Evolutionary conservation across 1,140 invertebrate genomes (phyloP).

Genomic region (Brachystomella parvula): DNA sequence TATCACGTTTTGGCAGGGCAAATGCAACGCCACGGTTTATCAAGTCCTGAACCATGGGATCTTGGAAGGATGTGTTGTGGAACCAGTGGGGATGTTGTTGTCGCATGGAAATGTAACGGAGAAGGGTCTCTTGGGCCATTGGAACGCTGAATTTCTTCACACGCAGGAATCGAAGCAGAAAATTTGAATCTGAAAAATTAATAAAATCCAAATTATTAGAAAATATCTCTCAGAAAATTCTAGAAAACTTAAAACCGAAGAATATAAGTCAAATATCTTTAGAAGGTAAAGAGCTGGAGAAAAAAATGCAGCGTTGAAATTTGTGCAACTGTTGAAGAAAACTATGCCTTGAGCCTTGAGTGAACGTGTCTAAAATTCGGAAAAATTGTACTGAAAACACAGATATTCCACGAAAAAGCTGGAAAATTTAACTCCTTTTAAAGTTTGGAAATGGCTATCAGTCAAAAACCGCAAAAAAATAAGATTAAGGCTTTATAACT

Average conservation of each 20-base stretch:
- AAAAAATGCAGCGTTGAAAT: no score
- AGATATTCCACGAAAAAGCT: no score
- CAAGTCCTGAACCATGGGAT: slow-evolving; percentile 61
- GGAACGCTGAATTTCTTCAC: slow-evolving; percentile 74
- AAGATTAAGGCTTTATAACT: no score
- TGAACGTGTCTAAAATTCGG: no score
- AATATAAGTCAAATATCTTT: no score
- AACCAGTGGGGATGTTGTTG: slow-evolving; percentile 53
- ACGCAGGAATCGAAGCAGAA: slow-evolving; percentile 68
- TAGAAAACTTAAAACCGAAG: no score
- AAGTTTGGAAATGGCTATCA: no score
- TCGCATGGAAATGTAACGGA: slow-evolving; percentile 70
- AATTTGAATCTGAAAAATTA: slow-evolving; percentile 57
- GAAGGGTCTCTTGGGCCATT: slow-evolving; percentile 68
- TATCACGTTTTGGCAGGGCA: slow-evolving; percentile 66
- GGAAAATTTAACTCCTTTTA: no score
- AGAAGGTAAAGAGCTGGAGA: not conserved
- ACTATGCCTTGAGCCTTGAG: no score
- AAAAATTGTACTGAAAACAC: no score
- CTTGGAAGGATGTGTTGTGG: slow-evolving; percentile 59
- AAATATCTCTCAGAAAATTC: not conserved
- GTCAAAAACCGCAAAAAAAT: no score
- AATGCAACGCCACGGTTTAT: slow-evolving; percentile 67
- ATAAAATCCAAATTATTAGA: not conserved
- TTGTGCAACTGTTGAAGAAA: no score